Evolutionary conservation across 2,888 invertebrate species (phyloP).

Genomic region (Latrodectus elegans): DNA sequence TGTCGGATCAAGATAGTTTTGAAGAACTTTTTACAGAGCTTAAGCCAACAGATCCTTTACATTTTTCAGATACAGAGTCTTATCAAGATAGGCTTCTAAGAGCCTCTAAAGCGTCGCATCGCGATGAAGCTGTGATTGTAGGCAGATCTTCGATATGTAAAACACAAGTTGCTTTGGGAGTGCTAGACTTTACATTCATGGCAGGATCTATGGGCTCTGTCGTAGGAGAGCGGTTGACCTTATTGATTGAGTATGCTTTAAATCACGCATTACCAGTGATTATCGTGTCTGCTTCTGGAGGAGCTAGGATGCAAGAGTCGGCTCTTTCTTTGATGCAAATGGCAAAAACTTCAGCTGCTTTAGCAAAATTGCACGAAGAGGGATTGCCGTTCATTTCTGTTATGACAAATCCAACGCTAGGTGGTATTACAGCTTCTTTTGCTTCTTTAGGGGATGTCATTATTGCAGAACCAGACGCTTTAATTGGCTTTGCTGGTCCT

Average conservation of each 20-base stretch:
- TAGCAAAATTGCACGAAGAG: not conserved
- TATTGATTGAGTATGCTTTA: not conserved
- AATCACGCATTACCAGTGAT: not conserved
- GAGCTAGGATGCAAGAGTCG: not conserved
- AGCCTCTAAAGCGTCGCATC: not conserved
- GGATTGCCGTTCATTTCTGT: not conserved
- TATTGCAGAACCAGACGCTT: not conserved
- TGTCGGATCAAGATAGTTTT: too few species aligned
- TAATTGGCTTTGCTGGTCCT: constrained; percentile 1
- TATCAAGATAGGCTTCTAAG: not conserved
- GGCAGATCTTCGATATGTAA: not conserved
- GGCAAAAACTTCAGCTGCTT: not conserved
- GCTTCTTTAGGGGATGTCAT: not conserved
- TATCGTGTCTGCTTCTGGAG: not conserved
- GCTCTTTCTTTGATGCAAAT: not conserved
- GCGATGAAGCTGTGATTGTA: not conserved
- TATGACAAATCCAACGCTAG: not conserved
- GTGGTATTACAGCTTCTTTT: not conserved
- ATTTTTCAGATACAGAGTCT: not conserved
- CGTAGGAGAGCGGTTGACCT: not conserved
- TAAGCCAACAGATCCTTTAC: not conserved
- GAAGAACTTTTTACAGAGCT: not conserved
- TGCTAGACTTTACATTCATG: not conserved
- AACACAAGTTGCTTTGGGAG: not conserved
- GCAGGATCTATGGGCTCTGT: not conserved